These are phyloP conservation scores for Cremastinae sp. DNA, from an alignment of 2,888 invertebrate genomes.

Conservation along the genomic window DNA sequence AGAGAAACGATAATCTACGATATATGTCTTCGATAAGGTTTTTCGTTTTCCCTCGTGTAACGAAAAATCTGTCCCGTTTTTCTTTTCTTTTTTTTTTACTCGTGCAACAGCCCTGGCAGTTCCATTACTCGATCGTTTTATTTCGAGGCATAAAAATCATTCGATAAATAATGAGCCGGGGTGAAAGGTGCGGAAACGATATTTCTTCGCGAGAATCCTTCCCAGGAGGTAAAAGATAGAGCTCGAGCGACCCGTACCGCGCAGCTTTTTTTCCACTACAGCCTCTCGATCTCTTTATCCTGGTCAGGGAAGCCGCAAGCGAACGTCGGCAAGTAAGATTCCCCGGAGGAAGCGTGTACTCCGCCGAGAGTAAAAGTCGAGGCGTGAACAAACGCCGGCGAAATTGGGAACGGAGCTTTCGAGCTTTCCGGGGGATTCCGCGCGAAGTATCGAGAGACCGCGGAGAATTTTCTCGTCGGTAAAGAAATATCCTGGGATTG, in stretches of 20 bases:
- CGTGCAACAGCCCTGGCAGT: neutral
- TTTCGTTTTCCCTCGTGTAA: conserved; percentile 13
- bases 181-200: neutral
- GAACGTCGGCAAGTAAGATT: conserved; percentile 58
- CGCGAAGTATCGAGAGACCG: conserved; percentile 29
- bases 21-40: conserved; percentile 27
- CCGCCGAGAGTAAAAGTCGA: conserved; percentile 41
- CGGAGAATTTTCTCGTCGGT: conserved; percentile 42
- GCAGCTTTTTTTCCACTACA: conserved; percentile 41
- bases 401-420: conserved; percentile 38
- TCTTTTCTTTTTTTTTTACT: conserved; percentile 3
- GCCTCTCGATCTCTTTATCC: conserved; percentile 51
- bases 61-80: conserved; percentile 1
- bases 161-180: conserved; percentile 45
- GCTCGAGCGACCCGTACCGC: conserved; percentile 22
- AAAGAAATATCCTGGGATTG: conserved; percentile 23
- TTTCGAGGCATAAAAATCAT: conserved; percentile 48
- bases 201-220: neutral
- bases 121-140: conserved; percentile 44
- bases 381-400: conserved; percentile 1
- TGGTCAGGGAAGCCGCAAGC: conserved; percentile 39
- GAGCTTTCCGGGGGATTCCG: conserved; percentile 48
- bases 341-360: conserved; percentile 23
- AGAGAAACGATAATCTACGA: conserved; percentile 27
- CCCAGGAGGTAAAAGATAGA: conserved; percentile 49